Conservation (phyloP, 2,888 invertebrate genomes). For the Lochmaea capreae region DNA sequence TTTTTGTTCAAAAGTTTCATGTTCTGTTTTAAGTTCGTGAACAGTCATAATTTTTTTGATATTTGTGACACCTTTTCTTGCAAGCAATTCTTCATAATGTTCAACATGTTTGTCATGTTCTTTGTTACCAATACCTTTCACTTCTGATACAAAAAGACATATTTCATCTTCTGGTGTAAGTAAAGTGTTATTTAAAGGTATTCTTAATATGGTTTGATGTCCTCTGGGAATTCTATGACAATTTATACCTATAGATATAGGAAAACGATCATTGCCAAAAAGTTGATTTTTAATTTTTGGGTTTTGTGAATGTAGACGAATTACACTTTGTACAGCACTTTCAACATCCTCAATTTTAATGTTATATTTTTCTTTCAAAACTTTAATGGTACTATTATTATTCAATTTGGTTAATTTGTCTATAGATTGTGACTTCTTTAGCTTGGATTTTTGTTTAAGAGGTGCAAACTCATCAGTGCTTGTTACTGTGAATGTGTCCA, state of each 20-base stretch:
- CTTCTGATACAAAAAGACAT: constrained; percentile 82
- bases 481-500: not conserved
- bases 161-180: constrained; percentile 76
- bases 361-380: constrained; percentile 36
- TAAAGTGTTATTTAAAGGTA: constrained; percentile 73
- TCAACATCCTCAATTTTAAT: constrained; percentile 44
- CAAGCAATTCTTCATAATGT: constrained; percentile 77
- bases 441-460: not conserved
- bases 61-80: constrained; percentile 71
- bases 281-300: constrained; percentile 62
- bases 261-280: constrained; percentile 70
- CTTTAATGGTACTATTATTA: not conserved
- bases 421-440: not conserved
- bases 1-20: constrained; percentile 81
- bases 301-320: constrained; percentile 59
- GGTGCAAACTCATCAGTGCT: not conserved
- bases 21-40: constrained; percentile 83
- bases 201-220: constrained; percentile 71
- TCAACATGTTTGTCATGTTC: constrained; percentile 82
- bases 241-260: constrained; percentile 72
- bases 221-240: constrained; percentile 75
- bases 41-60: constrained; percentile 82
- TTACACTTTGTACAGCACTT: constrained; percentile 45
- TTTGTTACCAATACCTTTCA: constrained; percentile 75
- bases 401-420: not conserved